phyloP scores from a whole-genome alignment of 2,797 vertebrate genomes.

The Periparus ater region DNA sequence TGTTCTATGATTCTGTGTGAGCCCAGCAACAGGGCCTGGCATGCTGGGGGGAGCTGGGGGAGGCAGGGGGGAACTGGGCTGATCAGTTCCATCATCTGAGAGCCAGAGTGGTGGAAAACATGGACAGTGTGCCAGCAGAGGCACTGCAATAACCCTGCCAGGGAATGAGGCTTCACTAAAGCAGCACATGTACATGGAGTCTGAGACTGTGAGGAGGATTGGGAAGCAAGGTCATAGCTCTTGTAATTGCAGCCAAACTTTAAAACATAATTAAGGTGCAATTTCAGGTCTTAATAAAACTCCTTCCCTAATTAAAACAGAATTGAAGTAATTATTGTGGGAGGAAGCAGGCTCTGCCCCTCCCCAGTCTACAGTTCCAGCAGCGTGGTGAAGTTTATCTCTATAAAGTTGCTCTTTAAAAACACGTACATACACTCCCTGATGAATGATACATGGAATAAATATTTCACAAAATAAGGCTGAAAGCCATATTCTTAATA shows the following conservation, averaged over 20 bases:
- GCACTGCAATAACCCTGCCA: background rate
- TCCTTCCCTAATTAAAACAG: background rate
- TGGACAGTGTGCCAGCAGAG: rapidly evolving
- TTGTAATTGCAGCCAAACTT: background rate
- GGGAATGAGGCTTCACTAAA: too few relatives aligned
- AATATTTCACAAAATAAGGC: background rate
- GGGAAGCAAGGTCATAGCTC: background rate
- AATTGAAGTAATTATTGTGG: background rate
- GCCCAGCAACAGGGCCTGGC: background rate
- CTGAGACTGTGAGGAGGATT: background rate
- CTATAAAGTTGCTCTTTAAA: background rate
- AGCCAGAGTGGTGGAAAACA: rapidly evolving
- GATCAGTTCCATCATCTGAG: background rate
- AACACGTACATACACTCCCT: rapidly evolving
- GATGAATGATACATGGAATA: background rate
- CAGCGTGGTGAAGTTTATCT: background rate
- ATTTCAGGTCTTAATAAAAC: background rate
- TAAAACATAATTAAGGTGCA: background rate
- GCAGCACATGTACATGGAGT: rapidly evolving
- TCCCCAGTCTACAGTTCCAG: background rate
- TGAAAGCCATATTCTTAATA: background rate
- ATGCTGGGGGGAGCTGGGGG: background rate
- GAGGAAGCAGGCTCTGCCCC: background rate
- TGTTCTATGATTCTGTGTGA: background rate
- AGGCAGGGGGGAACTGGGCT: background rate